Percentiles rank a stretch among this genome's conserved stretches.
Evolutionary conservation across 2,888 invertebrate species (phyloP).

Genomic region (Myathropa florea): DNA sequence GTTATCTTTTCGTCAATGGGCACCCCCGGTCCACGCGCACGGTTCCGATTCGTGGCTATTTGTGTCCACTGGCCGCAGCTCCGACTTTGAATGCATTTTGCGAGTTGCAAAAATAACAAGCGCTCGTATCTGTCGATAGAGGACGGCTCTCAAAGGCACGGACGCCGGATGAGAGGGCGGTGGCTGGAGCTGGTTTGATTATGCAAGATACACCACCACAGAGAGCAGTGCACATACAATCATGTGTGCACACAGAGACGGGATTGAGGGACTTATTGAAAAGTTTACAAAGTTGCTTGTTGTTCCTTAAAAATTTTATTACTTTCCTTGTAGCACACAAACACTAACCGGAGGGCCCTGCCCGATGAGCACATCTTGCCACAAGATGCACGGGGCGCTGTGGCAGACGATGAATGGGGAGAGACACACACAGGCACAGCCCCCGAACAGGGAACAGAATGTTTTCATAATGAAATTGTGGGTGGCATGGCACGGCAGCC

Average conservation of each 20-base stretch:
- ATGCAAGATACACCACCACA: slow-evolving; percentile 56
- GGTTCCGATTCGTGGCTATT: slow-evolving; percentile 41
- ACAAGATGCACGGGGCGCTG: slow-evolving; percentile 39
- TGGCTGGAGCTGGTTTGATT: slow-evolving; percentile 45
- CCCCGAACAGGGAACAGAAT: neutral
- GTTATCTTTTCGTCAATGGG: slow-evolving; percentile 52
- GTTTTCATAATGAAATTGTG: slow-evolving; percentile 68
- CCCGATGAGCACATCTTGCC: neutral
- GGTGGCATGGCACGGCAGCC: slow-evolving; percentile 36
- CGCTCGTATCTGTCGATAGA: too few relatives aligned
- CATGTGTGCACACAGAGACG: slow-evolving; percentile 7
- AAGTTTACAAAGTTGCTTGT: slow-evolving; percentile 59
- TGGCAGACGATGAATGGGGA: slow-evolving; percentile 49
- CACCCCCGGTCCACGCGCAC: slow-evolving; percentile 18
- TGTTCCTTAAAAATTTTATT: slow-evolving; percentile 63
- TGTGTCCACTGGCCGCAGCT: slow-evolving; percentile 24
- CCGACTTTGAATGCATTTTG: too few relatives aligned
- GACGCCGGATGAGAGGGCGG: too few relatives aligned
- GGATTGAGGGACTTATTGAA: slow-evolving; percentile 24
- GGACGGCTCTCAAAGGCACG: too few relatives aligned
- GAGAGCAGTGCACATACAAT: slow-evolving; percentile 14
- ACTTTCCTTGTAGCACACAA: slow-evolving; percentile 44
- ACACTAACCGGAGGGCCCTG: neutral
- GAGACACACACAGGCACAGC: neutral
- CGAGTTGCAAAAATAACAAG: neutral